These are phyloP conservation scores for Geotrupes spiniger DNA, from an alignment of 2,888 invertebrate genomes.

Conservation along the genomic window DNA sequence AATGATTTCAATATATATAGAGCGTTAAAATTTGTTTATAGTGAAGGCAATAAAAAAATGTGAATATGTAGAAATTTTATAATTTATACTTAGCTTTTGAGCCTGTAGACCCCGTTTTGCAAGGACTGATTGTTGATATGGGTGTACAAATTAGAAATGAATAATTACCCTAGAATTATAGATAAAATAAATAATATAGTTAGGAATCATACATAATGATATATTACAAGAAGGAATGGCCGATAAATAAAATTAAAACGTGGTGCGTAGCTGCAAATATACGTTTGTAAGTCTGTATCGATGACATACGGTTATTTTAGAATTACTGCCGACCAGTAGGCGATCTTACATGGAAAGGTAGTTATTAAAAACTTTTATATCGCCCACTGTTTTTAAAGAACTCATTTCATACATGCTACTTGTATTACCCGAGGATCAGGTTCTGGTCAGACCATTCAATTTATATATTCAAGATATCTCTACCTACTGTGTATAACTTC, in stretches of 20 bases:
- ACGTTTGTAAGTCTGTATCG: slow-evolving; percentile 21
- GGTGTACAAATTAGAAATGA: slow-evolving; percentile 12
- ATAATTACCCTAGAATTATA: slow-evolving; percentile 13
- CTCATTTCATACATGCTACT: slow-evolving; percentile 48
- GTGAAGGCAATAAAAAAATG: no score
- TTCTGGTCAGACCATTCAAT: slow-evolving; percentile 41
- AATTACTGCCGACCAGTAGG: slow-evolving; percentile 42
- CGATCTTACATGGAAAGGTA: slow-evolving; percentile 43
- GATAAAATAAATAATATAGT: slow-evolving; percentile 17
- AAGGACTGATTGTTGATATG: neutral
- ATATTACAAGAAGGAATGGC: slow-evolving; percentile 20
- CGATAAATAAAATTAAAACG: slow-evolving; percentile 24
- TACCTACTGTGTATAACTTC: slow-evolving; percentile 32
- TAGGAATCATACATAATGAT: slow-evolving; percentile 14
- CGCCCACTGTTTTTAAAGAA: slow-evolving; percentile 49
- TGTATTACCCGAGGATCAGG: slow-evolving; percentile 48
- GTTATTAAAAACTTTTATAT: slow-evolving; percentile 47
- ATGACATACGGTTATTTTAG: slow-evolving; percentile 44
- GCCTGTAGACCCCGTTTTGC: no score
- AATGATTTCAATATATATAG: no score
- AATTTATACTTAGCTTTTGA: no score
- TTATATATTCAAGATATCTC: slow-evolving; percentile 33
- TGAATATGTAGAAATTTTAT: no score
- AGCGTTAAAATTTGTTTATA: no score
- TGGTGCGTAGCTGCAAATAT: slow-evolving; percentile 16